Percentiles rank a stretch among this genome's conserved stretches.
Conservation (phyloP, 1,140 invertebrate genomes). For the Wiebesia pumilae region DNA sequence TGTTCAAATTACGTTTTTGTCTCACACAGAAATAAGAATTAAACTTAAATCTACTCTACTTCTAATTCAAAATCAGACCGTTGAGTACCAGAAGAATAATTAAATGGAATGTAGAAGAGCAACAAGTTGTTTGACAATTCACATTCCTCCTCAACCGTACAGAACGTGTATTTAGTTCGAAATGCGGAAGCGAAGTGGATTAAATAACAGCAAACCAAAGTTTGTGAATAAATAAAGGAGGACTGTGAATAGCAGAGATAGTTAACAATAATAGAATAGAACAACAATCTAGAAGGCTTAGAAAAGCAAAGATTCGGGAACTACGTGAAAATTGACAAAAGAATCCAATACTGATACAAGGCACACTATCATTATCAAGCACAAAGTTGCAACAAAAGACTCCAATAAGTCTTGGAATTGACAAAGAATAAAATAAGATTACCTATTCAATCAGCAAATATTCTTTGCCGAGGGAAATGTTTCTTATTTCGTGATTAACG, state of each 20-base stretch:
- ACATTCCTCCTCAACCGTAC: neutral
- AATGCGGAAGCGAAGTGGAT: neutral
- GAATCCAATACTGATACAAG: neutral
- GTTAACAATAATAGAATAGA: neutral
- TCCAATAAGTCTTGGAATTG: neutral
- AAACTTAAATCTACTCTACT: neutral
- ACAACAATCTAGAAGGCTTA: neutral
- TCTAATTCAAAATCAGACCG: neutral
- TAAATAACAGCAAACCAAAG: neutral
- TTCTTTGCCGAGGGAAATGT: no score
- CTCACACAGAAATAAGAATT: neutral
- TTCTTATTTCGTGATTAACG: no score
- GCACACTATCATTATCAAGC: neutral
- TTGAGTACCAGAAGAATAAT: neutral
- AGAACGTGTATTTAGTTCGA: neutral
- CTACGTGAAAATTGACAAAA: neutral
- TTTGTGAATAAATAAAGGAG: neutral
- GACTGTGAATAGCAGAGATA: neutral
- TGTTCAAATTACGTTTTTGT: neutral
- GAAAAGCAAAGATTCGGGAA: neutral
- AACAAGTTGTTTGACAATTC: neutral
- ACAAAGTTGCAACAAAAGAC: neutral
- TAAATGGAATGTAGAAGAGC: neutral
- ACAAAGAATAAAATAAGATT: no score
- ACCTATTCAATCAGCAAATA: no score